Evolutionary conservation across 2,113 vertebrate species (phyloP), one percentile per base, ranked within the genome.

Genomic region (Pluvialis apricaria): DNA sequence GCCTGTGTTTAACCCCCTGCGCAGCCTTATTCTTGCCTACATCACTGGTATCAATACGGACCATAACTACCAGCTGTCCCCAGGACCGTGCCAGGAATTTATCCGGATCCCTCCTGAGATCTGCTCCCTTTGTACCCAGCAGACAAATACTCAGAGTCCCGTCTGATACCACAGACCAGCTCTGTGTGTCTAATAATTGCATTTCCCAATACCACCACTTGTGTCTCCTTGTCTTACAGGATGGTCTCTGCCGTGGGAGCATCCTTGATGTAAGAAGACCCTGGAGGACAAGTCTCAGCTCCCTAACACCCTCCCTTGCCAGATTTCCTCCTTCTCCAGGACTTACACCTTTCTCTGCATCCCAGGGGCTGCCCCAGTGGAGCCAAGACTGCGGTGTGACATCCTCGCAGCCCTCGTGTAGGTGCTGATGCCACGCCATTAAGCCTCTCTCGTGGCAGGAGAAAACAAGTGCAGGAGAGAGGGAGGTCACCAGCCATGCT

Each of bases 21-120:
- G 55, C 10, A 60, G 25, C 47, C 31, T 18, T 25, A 2, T 57
- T 64, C 38, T 73, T 82, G 64, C 42, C 52, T 16, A 3, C 26
- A 4, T 36, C 57, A 11, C 42, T 6, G 34, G 4, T 29, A 24
- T 36, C 69, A 11, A 0, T 20, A 25, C 0, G 58, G 62, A 14
- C 13, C 76, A 61, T 26, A 64, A 14, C 10, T 20, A 52, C 45
- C 60, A 73, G 26, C 72, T 71, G 38, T 4, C 55, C 47, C 40
- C 68, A 69, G 28, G n/a, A 61, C 9, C 1, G 1, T 28, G 29
- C 9, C 34, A 76, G 45, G 4, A 16, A 25, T n/a, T 19, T 42
- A 20, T 2, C 42, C 38, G 52, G 31, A 6, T 52, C 22, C 31
- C 0, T n/a, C 38, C 82, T 22, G 60, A 61, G 21, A 5, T 68